A percentile compares a stretch with the other conserved stretches of the same genome.
These are phyloP conservation scores for Prosapia bicincta DNA, from an alignment of 2,888 invertebrate species.

Conservation along the genomic window DNA sequence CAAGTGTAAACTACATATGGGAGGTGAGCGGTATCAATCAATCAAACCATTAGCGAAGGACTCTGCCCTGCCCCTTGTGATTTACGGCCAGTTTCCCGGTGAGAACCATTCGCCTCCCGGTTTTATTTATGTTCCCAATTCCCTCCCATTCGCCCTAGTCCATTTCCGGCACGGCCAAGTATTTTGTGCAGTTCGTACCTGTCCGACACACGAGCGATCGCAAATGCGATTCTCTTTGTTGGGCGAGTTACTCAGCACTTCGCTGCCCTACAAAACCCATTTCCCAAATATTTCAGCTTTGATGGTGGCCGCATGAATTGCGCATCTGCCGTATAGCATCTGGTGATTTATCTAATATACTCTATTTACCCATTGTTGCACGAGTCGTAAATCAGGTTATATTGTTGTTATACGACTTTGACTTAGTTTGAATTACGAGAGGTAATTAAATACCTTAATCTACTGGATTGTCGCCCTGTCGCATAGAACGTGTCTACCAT, in stretches of 20 bases:
- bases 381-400: not conserved
- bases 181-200: not conserved
- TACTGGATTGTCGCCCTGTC: no score
- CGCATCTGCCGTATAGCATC: not conserved
- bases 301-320: not conserved
- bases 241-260: not conserved
- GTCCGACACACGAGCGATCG: not conserved
- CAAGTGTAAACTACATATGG: not conserved
- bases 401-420: no score
- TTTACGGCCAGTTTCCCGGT: not conserved
- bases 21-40: not conserved
- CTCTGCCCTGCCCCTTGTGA: not conserved
- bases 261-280: not conserved
- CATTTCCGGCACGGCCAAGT: not conserved
- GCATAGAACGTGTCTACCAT: no score
- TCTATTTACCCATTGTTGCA: not conserved
- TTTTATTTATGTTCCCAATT: not conserved
- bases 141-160: not conserved
- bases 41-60: not conserved
- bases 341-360: not conserved
- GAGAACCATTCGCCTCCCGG: not conserved
- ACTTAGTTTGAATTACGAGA: no score
- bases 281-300: not conserved
- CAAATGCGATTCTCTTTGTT: not conserved
- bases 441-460: no score